phyloP scores from a whole-genome alignment of 2,888 invertebrate genomes.

The Caenorhabditis macrosperma region DNA sequence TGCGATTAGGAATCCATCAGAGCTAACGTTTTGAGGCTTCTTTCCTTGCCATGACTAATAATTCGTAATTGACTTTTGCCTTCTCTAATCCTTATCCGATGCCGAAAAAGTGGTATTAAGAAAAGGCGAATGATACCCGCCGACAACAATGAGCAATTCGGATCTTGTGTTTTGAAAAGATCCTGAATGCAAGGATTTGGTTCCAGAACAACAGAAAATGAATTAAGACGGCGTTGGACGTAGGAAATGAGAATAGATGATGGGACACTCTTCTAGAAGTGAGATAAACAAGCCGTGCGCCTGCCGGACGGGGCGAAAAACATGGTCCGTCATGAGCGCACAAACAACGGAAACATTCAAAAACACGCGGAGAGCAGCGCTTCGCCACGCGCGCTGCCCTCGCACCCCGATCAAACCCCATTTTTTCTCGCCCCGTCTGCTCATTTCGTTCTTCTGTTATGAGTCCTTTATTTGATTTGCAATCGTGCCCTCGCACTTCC shows the following conservation, averaged over 20 bases:
- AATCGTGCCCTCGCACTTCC: neutral
- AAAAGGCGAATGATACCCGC: neutral
- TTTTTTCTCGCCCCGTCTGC: neutral
- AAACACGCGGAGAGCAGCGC: no score
- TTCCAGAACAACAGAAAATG: no score
- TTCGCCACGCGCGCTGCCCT: neutral
- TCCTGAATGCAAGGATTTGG: neutral
- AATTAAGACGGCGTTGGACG: no score
- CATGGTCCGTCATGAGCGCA: neutral
- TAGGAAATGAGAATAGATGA: constrained; percentile 16
- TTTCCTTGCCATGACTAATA: constrained; percentile 26
- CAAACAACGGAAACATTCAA: neutral
- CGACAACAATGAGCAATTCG: constrained; percentile 30
- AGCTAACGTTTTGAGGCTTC: constrained; percentile 32
- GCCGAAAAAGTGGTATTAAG: constrained; percentile 1
- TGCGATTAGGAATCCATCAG: constrained; percentile 9
- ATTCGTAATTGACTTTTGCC: constrained; percentile 21
- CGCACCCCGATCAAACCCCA: neutral
- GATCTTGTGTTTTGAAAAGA: constrained; percentile 33
- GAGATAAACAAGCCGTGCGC: no score
- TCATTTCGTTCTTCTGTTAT: constrained; percentile 3
- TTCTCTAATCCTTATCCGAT: constrained; percentile 37
- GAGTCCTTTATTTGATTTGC: constrained; percentile 23
- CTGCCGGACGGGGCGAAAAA: neutral
- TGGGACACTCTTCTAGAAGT: constrained; percentile 1